Conservation (phyloP, 2,888 invertebrate genomes). For the Torymus tubicola region DNA sequence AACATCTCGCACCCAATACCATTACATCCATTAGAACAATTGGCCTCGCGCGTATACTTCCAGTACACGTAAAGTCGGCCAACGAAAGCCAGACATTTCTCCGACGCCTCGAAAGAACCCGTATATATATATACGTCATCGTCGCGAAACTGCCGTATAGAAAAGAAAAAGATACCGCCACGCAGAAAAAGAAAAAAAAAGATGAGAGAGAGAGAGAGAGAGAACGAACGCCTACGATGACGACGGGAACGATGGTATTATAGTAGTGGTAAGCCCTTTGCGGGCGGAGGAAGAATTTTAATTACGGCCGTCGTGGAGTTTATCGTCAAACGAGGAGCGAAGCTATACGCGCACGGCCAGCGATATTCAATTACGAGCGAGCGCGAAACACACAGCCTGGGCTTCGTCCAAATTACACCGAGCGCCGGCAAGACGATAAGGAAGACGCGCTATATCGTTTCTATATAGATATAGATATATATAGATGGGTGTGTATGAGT, state of each 20-base stretch:
- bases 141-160: conserved; percentile 4
- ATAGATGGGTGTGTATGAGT: not conserved
- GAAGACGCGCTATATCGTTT: too few species aligned
- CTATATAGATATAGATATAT: too few species aligned
- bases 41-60: too few species aligned
- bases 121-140: too few species aligned
- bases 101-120: too few species aligned
- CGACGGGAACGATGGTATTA: too few species aligned
- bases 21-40: too few species aligned
- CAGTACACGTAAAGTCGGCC: too few species aligned
- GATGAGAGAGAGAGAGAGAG: not conserved
- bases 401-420: conserved; percentile 23
- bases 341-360: not conserved
- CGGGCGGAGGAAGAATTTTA: conserved; percentile 45
- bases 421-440: not conserved
- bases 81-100: too few species aligned
- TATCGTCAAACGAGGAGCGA: conserved; percentile 19
- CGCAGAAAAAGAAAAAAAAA: not conserved
- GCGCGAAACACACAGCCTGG: conserved; percentile 8
- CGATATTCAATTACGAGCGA: conserved; percentile 45
- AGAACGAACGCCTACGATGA: not conserved
- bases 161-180: not conserved
- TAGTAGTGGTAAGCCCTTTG: conserved; percentile 1
- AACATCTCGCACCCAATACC: not conserved
- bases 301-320: conserved; percentile 40